Percentiles rank a stretch among this genome's conserved stretches.
Evolutionary conservation across 2,888 invertebrate species (phyloP).

Genomic region (Xiphydria camelus): DNA sequence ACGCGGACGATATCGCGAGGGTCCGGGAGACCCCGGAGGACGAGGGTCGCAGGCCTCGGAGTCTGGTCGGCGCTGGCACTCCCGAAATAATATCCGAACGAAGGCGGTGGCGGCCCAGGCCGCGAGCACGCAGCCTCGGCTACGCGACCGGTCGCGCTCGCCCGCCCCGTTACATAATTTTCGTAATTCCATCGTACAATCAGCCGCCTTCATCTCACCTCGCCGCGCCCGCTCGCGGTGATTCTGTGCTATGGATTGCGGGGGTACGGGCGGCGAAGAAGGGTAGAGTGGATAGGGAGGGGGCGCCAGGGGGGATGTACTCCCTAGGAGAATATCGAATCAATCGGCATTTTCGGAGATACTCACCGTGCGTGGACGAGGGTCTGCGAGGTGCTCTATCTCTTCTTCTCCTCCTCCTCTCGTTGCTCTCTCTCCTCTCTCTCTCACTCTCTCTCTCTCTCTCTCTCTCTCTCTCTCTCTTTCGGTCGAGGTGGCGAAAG

Average conservation of each 20-base stretch:
- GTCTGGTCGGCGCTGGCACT: constrained; percentile 43
- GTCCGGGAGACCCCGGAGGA: neutral
- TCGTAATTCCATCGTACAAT: constrained; percentile 15
- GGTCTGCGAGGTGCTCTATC: constrained; percentile 31
- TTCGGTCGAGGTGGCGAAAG: constrained; percentile 2
- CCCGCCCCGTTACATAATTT: constrained; percentile 34
- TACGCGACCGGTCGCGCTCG: too few relatives aligned
- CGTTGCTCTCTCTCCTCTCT: constrained; percentile 33
- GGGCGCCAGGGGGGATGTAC: neutral
- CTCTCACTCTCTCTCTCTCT: constrained; percentile 29
- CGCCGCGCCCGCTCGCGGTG: neutral
- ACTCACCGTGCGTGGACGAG: constrained; percentile 40
- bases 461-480: constrained; percentile 23
- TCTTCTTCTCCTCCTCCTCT: constrained; percentile 20
- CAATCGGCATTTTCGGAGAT: neutral
- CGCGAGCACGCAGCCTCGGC: too few relatives aligned
- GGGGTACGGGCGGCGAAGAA: neutral
- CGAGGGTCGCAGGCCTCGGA: constrained; percentile 14
- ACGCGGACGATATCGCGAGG: constrained; percentile 2
- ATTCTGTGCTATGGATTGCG: neutral
- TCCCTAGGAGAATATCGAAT: neutral
- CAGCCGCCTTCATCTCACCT: neutral
- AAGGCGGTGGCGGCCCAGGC: constrained; percentile 12
- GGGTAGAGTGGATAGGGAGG: neutral
- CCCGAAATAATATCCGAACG: constrained; percentile 48